Evolutionary conservation across 2,113 vertebrate species (phyloP).

Genomic region (Tetrao urogallus): DNA sequence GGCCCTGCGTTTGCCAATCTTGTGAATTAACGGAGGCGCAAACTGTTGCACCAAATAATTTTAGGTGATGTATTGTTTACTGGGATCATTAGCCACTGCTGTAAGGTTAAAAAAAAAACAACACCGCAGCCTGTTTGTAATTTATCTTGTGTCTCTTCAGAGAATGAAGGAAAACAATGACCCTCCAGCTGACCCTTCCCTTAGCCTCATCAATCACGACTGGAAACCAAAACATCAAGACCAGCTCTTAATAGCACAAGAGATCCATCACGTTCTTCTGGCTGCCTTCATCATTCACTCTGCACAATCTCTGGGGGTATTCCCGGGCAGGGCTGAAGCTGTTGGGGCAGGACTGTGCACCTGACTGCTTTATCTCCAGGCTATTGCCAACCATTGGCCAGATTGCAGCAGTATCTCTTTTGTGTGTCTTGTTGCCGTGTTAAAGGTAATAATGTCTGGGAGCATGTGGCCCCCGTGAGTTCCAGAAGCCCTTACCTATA

Average conservation of each 20-base stretch:
- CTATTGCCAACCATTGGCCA: background rate
- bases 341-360: background rate
- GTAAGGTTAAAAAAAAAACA: background rate
- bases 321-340: background rate
- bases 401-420: background rate
- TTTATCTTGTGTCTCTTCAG: constrained; percentile 11
- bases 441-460: constrained; percentile 3
- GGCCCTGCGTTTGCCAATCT: background rate
- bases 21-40: background rate
- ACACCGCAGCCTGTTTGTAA: background rate
- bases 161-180: background rate
- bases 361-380: background rate
- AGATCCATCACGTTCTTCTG: background rate
- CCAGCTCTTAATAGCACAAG: background rate
- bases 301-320: background rate
- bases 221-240: background rate
- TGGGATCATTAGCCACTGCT: background rate
- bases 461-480: background rate
- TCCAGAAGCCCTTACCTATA: background rate
- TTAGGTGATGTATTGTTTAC: constrained; percentile 7
- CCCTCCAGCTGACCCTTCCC: background rate
- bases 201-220: background rate
- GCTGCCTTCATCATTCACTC: background rate
- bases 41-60: background rate
- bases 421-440: background rate